Base-by-base conservation (phyloP, 2,797 vertebrate genomes). In the Carapus acus region DNA sequence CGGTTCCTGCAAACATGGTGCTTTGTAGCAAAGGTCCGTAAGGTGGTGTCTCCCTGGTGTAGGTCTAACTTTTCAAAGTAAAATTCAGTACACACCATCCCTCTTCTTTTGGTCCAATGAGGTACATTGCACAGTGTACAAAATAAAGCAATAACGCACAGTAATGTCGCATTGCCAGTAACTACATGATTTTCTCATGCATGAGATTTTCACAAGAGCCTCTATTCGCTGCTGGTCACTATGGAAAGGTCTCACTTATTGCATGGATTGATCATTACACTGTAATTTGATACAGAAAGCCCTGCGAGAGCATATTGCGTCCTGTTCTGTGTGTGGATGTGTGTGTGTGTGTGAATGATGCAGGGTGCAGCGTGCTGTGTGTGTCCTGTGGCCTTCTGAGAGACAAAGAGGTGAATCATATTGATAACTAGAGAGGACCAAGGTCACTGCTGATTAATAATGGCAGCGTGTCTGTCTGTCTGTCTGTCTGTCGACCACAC, bases 401-500 rank as follows among this genome's bases (percentile, higher is more conserved):
- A 66, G 54, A 54, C 63, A 43, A 31, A 38, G 52, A 67, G 75
- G 70, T 73, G 75, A 74, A 65, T 59, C 51, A 49, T 61, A 78
- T 67, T 54, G 76, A 76, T 66, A 17, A 43, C 34, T 56, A 7
- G 2, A 41, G 38, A 51, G 49, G 41, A 50, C 52, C 80, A 84
- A 83, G 83, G 82, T 85, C 78, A 77, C 65, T 22, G 9, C 71
- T 74, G 63, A 74, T 78, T 73, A 77, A 83, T 74, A 65, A 73
- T 63, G 56, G 47, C 58, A 39, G 47, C 49, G 50, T 8, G 36
- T 46, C 42, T 48, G 61, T 57, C 49, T 54, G n/a, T n/a, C n/a
- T n/a, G n/a, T n/a, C n/a, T n/a, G n/a, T n/a, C n/a, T n/a, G n/a
- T n/a, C n/a, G n/a, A n/a, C n/a, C n/a, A n/a, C 39, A 29, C 57